Evolutionary conservation across 2,888 invertebrate genomes (phyloP).

Genomic region (Callinectes sapidus): DNA sequence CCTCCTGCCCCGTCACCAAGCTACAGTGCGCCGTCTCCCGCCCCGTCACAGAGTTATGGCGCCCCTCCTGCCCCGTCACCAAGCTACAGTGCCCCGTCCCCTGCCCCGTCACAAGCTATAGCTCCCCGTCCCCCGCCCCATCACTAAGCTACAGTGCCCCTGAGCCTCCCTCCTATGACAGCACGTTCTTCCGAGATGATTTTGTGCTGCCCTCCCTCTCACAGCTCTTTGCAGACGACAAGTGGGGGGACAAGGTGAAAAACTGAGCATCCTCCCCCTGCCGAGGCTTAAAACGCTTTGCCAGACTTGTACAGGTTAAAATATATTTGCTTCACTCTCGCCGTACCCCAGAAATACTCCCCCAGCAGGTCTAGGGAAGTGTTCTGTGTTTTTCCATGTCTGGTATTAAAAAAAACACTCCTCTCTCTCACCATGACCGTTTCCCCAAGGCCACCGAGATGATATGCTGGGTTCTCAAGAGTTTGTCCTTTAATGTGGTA

Average conservation of each 20-base stretch:
- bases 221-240: background rate
- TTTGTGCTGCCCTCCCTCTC: background rate
- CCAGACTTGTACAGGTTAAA: background rate
- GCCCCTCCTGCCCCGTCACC: no score
- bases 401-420: no score
- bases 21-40: background rate
- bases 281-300: background rate
- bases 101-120: background rate
- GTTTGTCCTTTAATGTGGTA: no score
- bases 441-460: no score
- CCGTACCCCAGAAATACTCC: background rate
- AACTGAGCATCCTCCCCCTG: background rate
- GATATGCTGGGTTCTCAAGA: no score
- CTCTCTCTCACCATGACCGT: no score
- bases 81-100: background rate
- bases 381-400: background rate
- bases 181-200: background rate
- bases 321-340: background rate
- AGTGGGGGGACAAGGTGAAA: background rate
- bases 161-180: background rate
- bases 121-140: no score
- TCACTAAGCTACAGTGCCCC: background rate
- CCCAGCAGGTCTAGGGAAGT: background rate
- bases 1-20: background rate
- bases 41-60: background rate